phyloP scores from a whole-genome alignment of 1,140 invertebrate genomes.

The Philotrypesis tridentata region DNA sequence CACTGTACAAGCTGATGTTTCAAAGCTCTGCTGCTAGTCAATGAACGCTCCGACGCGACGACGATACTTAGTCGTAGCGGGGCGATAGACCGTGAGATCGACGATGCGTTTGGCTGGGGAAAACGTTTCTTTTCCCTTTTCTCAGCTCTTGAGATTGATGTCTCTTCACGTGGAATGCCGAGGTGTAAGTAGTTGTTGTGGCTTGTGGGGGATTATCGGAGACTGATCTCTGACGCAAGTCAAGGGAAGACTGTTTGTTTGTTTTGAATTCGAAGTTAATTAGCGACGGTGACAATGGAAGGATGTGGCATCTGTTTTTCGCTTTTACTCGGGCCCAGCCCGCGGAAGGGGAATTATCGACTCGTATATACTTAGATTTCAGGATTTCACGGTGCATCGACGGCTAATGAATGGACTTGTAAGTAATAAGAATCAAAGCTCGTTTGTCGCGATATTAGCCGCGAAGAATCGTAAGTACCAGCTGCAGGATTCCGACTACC shows the following conservation, averaged over 20 bases:
- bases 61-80: not conserved
- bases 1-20: not conserved
- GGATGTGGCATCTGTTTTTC: no score
- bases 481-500: not conserved
- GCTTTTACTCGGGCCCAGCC: no score
- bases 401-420: not conserved
- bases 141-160: no score
- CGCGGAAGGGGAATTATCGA: no score
- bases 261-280: not conserved
- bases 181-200: no score
- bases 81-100: slow-evolving; percentile 21
- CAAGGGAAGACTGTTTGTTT: no score
- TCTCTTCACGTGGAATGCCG: not conserved
- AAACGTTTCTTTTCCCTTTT: not conserved
- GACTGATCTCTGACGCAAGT: not conserved
- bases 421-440: not conserved
- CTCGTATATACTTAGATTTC: no score
- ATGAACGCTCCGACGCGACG: slow-evolving; percentile 12
- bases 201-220: no score
- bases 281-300: not conserved
- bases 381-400: not conserved
- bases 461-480: not conserved
- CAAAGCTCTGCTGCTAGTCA: not conserved
- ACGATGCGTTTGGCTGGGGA: no score
- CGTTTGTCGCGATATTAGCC: no score